Base-by-base conservation (phyloP, 1,140 invertebrate genomes). In the Bombus superbus region DNA sequence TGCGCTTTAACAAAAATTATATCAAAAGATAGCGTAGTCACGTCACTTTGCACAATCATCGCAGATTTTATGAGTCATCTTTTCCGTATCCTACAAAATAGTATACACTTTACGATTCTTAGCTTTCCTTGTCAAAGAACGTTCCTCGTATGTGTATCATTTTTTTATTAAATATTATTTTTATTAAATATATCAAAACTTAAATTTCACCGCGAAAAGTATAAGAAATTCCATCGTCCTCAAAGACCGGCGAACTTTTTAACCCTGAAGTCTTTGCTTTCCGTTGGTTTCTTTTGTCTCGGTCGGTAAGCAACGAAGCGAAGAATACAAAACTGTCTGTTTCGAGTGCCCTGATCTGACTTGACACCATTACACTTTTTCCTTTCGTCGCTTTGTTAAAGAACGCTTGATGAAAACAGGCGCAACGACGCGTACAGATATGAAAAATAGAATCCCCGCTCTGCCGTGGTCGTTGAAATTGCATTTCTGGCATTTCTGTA, bases 361-460 rank as follows among this genome's bases (percentile, higher is more conserved):
- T 28, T 42, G 69, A 72, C 40, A 40, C 40, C 40, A 72, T 72
- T 72, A 42, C 69, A 15, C 40, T 72, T 72, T 72, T n/a, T 40
- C 28, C 13, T 42, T 71, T 35, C 28, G 25, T 13, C 40, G 40
- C 69, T 72, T 72, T 72, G 69, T 72, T 72, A 42, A 42, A 40
- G 69, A n/a, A 72, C 40, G 40, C 69, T 40, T 18, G 69, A 72
- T 42, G 69, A 42, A 42, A 28, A 18, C 40, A 42, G 69, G 69
- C 38, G 38, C 25, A 72, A 72, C 69, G 69, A 72, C 40, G 69
- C 69, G 69, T n/a, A 28, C n/a, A 42, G 11, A 9, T 42, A 42
- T 72, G 47, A 75, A 75, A 75, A 75, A 75, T 57, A 75, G 44
- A 57, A 32, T 35, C 15, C 28, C 10, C 9, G 6, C 1, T 22